Conservation (phyloP, 2,797 vertebrate species). For the Ceryle rudis region DNA sequence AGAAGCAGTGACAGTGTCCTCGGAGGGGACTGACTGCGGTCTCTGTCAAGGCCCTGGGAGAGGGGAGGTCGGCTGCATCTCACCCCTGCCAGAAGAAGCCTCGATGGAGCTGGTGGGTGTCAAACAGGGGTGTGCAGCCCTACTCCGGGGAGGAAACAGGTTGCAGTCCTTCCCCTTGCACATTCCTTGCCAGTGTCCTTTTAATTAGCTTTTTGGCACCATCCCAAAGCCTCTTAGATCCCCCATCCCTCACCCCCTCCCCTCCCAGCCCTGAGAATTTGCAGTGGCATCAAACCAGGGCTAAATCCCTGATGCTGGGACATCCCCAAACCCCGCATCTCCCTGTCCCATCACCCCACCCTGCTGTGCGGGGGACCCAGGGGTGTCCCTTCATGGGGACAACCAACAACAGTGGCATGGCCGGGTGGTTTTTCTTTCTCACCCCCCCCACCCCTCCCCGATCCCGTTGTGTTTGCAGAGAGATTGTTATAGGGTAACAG, state of each 20-base stretch:
- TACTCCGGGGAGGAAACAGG: not conserved
- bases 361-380: accelerated
- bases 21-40: not conserved
- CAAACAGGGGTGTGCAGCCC: accelerated
- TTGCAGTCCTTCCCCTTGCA: not conserved
- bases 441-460: not conserved
- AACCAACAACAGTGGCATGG: not conserved
- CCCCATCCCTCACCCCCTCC: too few species aligned
- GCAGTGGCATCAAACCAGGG: not conserved
- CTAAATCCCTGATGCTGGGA: accelerated
- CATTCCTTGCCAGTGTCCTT: not conserved
- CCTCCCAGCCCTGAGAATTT: not conserved
- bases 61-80: not conserved
- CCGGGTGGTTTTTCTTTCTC: not conserved
- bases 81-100: not conserved
- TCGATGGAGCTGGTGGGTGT: accelerated
- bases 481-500: slow-evolving; percentile 65
- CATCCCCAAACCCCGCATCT: not conserved
- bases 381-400: not conserved
- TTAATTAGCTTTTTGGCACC: not conserved
- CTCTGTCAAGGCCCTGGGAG: not conserved
- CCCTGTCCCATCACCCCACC: not conserved
- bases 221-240: not conserved
- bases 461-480: slow-evolving; percentile 58
- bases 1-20: accelerated